These are phyloP conservation scores for Pseudorhombus dupliciocellatus DNA, from an alignment of 2,113 vertebrate genomes.

Conservation along the genomic window DNA sequence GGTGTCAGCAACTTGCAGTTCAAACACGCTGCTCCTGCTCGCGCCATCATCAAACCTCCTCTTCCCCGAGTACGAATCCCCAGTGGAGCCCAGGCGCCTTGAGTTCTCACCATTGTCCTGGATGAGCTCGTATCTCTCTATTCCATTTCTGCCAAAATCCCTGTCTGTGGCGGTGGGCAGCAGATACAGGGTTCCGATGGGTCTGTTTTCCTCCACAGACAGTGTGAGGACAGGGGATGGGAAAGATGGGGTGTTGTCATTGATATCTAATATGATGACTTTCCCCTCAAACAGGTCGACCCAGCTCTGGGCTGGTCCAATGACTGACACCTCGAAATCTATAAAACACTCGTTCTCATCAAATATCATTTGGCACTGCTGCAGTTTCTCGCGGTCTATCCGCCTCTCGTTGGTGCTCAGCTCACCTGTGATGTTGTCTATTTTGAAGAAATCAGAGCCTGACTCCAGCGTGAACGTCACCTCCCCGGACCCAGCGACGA, in stretches of 20 bases:
- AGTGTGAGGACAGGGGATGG: slow-evolving; percentile 96
- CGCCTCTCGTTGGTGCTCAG: slow-evolving; percentile 96
- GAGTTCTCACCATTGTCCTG: slow-evolving; percentile 91
- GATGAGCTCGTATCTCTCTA: slow-evolving; percentile 96
- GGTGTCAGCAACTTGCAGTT: slow-evolving; percentile 96
- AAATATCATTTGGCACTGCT: slow-evolving; percentile 99
- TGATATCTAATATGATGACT: slow-evolving; percentile 96
- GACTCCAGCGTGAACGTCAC: slow-evolving; percentile 98
- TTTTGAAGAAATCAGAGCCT: slow-evolving; percentile 97
- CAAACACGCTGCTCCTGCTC: slow-evolving; percentile 92
- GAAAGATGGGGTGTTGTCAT: slow-evolving; percentile 98
- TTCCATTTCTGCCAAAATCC: slow-evolving; percentile 96
- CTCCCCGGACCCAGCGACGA: slow-evolving; percentile 92
- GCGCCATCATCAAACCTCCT: slow-evolving; percentile 79
- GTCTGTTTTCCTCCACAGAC: slow-evolving; percentile 98
- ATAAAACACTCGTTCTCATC: slow-evolving; percentile 98
- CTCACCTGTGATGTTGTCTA: slow-evolving; percentile 98
- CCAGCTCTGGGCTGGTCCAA: slow-evolving; percentile 98
- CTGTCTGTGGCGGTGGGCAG: slow-evolving; percentile 96
- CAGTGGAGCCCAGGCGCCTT: slow-evolving; percentile 69
- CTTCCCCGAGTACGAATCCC: slow-evolving; percentile 81
- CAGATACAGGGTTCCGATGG: slow-evolving; percentile 95
- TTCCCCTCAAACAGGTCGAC: slow-evolving; percentile 97
- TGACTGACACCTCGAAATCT: slow-evolving; percentile 98
- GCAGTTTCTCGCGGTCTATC: slow-evolving; percentile 97